Evolutionary conservation across 2,888 invertebrate species (phyloP), one percentile per base, ranked within the genome.

Genomic region (Neoitamus cyanurus): DNA sequence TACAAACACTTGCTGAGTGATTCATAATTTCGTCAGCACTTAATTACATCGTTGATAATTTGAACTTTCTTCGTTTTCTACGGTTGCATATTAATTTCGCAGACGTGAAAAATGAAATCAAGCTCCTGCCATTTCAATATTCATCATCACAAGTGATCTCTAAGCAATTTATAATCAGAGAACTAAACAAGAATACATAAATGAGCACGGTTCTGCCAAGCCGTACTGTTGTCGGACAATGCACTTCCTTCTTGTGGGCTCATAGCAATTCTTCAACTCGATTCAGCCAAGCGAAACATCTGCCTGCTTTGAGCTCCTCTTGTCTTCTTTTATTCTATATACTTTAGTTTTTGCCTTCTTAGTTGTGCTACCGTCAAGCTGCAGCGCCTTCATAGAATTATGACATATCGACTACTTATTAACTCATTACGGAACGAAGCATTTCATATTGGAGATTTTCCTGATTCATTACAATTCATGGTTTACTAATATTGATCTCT

Each of bases 221-320:
- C 11, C 42, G 46, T 30, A 25, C 34, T 37, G 73, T 42, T 42
- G 34, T 73, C 78, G 82, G 82, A 82, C 82, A 82, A 82, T 82
- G 82, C 82, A 82, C 82, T 82, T 82, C 82, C 82, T 82, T 69
- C 82, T 82, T 82, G 58, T 80, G 80, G 28, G 77, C 77, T 46
- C 42, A 77, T 77, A 42, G 77, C 46, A 77, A 77, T 77, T 37
- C 77, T 46, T 77, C 77, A 46, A 7, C 42, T 42, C 77, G 36
- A 77, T 77, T 42, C 77, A 77, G 46, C 77, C 77, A 77, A 77
- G 42, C 77, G 77, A 42, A 77, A 77, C 77, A 77, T 77, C 77
- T 77, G 77, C 77, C 77, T 77, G 37, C 20, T 77, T 13, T 36
- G 77, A 25, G 46, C 77, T 46, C 46, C 30, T 42, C 42, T 25